These are phyloP conservation scores for Merops nubicus DNA, from an alignment of 2,113 vertebrate species.

Conservation along the genomic window DNA sequence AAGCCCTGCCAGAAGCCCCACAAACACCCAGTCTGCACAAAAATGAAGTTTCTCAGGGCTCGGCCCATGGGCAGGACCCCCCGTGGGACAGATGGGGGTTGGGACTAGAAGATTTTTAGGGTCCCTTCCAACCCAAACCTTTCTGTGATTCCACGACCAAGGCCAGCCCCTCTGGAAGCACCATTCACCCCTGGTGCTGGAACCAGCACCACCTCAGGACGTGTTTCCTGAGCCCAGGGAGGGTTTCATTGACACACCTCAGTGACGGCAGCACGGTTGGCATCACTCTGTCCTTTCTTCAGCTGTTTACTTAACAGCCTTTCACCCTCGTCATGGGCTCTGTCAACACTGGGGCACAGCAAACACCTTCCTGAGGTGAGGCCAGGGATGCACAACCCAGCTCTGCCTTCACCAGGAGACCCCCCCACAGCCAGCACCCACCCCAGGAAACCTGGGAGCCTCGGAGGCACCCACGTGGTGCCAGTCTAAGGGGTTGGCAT, in stretches of 20 bases:
- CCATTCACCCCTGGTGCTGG: neutral
- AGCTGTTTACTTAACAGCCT: neutral
- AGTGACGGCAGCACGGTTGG: neutral
- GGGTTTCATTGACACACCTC: neutral
- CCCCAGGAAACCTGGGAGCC: fast-evolving
- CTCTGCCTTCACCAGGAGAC: neutral
- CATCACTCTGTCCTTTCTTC: neutral
- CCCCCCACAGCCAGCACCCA: neutral
- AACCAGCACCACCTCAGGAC: neutral
- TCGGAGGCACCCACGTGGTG: fast-evolving
- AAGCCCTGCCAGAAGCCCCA: neutral
- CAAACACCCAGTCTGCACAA: neutral
- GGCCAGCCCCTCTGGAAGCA: neutral
- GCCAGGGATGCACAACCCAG: fast-evolving
- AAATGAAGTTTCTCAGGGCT: neutral
- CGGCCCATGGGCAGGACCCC: neutral
- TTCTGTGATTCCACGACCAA: too few species aligned
- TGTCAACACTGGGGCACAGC: neutral
- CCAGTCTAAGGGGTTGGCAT: neutral
- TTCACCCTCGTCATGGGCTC: neutral
- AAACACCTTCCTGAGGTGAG: neutral
- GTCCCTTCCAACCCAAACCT: too few species aligned
- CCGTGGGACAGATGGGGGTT: fast-evolving
- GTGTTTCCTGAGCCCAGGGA: neutral
- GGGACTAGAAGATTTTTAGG: too few species aligned